Base-by-base conservation (phyloP, 2,797 vertebrate species). In the Falco rusticolus region DNA sequence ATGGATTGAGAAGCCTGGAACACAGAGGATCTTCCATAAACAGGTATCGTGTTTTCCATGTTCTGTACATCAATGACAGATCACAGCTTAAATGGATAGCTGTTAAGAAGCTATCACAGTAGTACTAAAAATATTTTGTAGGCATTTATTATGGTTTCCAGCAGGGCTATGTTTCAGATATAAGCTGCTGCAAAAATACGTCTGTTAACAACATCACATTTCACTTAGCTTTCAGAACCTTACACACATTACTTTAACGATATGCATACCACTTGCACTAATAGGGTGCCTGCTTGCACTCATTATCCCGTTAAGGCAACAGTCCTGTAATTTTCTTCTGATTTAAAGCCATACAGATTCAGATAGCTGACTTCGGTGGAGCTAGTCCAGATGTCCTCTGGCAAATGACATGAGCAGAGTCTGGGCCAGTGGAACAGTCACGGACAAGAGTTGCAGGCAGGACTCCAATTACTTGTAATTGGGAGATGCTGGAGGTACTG, bases 381-480 rank as follows among this genome's bases (percentile, higher is more conserved):
- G 82, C 63, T 86, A 8, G 48, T 92, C 87, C 91, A 94, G 82
- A 83, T 86, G 89, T 94, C 60, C 84, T 39, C 76, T 86, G 83
- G 89, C 76, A 94, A 90, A 84, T 0, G 2, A 60, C 0, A 6
- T 10, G 77, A 96, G 83, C 47, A 22, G 82, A 92, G 91, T 48
- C 87, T 96, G 93, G 88, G 84, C 86, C 88, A 71, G 64, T 17
- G 56, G 66, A 89, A 88, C 2, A 13, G 80, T 31, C 74, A 54
- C 5, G 80, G 90, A 94, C 70, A 84, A 93, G 48, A 89, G 91
- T 80, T 2, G 2, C 83, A 84, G 95, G 91, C 91, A 96, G 65
- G 88, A 88, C 72, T 94, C 93, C 87, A 90, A 76, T 75, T 82
- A 78, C 65, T 90, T 79, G 72, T 69, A 90, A 91, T 24, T 95